Base-by-base conservation (phyloP, 1,140 invertebrate species). In the Chironomus striatipennis region DNA sequence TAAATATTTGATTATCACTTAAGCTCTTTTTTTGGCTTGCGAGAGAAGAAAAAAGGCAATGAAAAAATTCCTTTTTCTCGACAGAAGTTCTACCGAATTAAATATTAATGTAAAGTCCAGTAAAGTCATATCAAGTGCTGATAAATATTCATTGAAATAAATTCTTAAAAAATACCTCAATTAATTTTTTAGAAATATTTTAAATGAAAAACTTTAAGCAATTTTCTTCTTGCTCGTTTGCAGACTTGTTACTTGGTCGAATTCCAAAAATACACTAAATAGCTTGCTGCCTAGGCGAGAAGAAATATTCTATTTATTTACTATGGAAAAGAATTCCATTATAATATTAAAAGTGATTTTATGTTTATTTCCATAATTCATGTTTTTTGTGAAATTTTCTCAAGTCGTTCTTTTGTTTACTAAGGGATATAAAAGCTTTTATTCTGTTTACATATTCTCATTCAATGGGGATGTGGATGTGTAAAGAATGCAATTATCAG, bases 231-330 rank as follows among this genome's bases (percentile, higher is more conserved):
- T 15, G 47, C 12, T 57, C n/a, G 12, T 15, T 57, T 57, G 5
- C n/a, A 57, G 4, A 57, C 47, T 57, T 57, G 47, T 57, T 57
- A 57, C 47, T 57, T n/a, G 47, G 4, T 57, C 47, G n/a, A 57
- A 57, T 57, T 12, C 47, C 47, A 57, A 57, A 57, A 57, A 57
- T 57, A 57, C 12, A 57, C 47, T 57, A 57, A 57, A 57, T 34
- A 34, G 10, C n/a, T 15, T 15, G 47, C 47, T 57, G 47, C 12
- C n/a, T 5, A 5, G 12, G n/a, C 12, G 47, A 57, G 47, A 15
- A 10, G 43, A 47, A 47, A 47, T 34, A 34, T 34, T 34, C 24
- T 34, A 57, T 57, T n/a, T 57, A 57, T 57, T 57, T 57, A 57
- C 47, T 57, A 57, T 57, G 47, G 47, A 57, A n/a, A 57, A 57